Percentiles rank a stretch among this genome's conserved stretches.
phyloP scores from a whole-genome alignment of 2,888 invertebrate genomes.

The Scaptodrosophila latifasciaeformis region DNA sequence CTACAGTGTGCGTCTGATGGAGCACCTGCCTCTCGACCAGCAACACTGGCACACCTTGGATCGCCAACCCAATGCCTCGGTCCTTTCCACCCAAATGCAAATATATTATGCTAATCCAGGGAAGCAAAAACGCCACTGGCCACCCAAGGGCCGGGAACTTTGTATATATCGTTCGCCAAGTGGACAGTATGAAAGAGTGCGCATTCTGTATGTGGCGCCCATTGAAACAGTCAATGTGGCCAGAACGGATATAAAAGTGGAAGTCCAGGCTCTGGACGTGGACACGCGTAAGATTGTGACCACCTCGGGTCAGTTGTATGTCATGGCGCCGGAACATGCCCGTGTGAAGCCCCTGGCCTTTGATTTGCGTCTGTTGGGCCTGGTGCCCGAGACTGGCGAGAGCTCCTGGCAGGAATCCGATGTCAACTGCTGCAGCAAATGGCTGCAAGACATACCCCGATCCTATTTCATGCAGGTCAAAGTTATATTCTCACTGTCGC shows the following conservation, averaged over 20 bases:
- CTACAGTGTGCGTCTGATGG: slow-evolving; percentile 42
- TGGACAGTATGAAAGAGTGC: slow-evolving; percentile 37
- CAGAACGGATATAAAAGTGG: slow-evolving; percentile 23
- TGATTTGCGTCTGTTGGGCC: slow-evolving; percentile 40
- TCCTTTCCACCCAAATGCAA: slow-evolving; percentile 21
- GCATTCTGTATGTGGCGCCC: slow-evolving; percentile 30
- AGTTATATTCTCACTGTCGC: slow-evolving; percentile 22
- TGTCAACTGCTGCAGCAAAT: slow-evolving; percentile 1
- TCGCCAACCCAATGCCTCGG: not conserved
- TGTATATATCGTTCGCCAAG: slow-evolving; percentile 23
- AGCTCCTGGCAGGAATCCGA: slow-evolving; percentile 32
- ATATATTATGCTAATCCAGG: not conserved
- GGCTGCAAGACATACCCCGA: slow-evolving; percentile 18
- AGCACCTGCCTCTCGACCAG: slow-evolving; percentile 26
- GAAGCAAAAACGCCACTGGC: slow-evolving; percentile 37
- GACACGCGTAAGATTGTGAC: slow-evolving; percentile 43
- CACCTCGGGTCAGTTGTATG: slow-evolving; percentile 24
- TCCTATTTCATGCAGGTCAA: slow-evolving; percentile 42
- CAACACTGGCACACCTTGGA: slow-evolving; percentile 18
- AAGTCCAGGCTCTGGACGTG: slow-evolving; percentile 41
- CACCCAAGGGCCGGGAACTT: slow-evolving; percentile 26
- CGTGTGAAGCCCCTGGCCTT: slow-evolving; percentile 21
- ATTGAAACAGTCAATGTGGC: slow-evolving; percentile 32
- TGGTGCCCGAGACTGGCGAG: slow-evolving; percentile 42
- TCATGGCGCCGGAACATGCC: slow-evolving; percentile 30